Percentiles rank a stretch among this genome's conserved stretches.
phyloP scores from a whole-genome alignment of 2,797 vertebrate species.

The Tenualosa ilisha region DNA sequence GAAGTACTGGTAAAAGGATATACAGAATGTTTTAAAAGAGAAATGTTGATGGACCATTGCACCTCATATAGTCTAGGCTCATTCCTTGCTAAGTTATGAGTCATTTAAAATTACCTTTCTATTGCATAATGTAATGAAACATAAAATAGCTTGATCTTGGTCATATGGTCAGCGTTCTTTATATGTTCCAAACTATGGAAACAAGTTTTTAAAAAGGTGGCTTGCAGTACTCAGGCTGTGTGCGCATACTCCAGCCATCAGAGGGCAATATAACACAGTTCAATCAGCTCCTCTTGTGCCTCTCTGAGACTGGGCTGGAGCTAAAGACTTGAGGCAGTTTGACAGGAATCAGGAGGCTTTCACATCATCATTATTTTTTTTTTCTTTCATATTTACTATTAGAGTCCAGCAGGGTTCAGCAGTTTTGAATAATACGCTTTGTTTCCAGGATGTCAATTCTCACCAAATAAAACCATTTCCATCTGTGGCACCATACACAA shows the following conservation, averaged over 20 bases:
- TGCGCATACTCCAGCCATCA: conserved; percentile 21
- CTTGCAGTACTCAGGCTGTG: not conserved
- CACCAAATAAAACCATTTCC: not conserved
- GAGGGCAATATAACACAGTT: conserved; percentile 35
- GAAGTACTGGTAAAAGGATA: too few relatives aligned
- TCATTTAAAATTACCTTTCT: not conserved
- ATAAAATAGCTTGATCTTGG: not conserved
- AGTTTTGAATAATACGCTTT: not conserved
- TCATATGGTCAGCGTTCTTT: not conserved
- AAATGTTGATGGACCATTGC: too few relatives aligned
- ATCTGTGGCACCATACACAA: not conserved
- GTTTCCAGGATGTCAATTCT: not conserved
- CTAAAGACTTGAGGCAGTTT: not conserved
- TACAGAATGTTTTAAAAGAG: too few relatives aligned
- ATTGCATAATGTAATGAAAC: not conserved
- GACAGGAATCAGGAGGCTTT: not conserved
- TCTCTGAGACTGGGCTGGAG: not conserved
- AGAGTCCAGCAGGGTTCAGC: not conserved
- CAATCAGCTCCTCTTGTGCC: not conserved
- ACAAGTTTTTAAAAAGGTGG: not conserved
- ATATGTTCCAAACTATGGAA: not conserved
- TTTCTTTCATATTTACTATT: not conserved
- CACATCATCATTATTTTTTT: not conserved
- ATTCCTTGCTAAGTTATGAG: too few relatives aligned
- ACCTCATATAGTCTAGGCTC: too few relatives aligned